These are phyloP conservation scores for Ectobius pallidus DNA, from an alignment of 2,888 invertebrate species.

Conservation along the genomic window DNA sequence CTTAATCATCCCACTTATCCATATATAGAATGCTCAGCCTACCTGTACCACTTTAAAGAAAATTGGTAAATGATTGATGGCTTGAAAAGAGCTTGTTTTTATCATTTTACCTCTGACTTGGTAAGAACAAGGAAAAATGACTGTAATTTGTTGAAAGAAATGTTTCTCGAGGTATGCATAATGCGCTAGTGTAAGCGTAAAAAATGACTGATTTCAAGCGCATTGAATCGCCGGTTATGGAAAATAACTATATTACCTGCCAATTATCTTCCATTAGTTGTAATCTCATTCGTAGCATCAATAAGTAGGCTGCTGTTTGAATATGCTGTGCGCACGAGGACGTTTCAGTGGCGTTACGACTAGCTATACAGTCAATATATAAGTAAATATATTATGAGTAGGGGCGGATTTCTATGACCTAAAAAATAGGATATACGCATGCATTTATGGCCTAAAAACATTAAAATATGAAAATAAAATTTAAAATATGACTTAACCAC, in stretches of 20 bases:
- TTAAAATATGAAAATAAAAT: too few species aligned
- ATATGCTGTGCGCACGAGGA: too few species aligned
- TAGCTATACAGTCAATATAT: too few species aligned
- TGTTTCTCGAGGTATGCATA: neutral
- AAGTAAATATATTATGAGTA: too few species aligned
- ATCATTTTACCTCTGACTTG: neutral
- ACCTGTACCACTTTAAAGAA: too few species aligned
- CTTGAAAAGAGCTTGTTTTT: neutral
- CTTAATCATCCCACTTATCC: too few species aligned
- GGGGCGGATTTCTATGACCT: too few species aligned
- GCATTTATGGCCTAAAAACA: too few species aligned
- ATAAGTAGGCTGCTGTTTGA: neutral
- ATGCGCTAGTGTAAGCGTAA: constrained; percentile 11
- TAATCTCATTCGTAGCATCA: neutral
- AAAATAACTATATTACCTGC: constrained; percentile 10
- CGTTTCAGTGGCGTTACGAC: too few species aligned
- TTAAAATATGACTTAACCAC: too few species aligned
- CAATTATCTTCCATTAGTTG: neutral
- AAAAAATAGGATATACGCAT: too few species aligned
- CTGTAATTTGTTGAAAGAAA: neutral
- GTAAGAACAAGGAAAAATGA: neutral
- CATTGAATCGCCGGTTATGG: neutral
- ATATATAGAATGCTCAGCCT: too few species aligned
- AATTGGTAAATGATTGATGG: neutral
- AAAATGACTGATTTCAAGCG: constrained; percentile 14